Conservation (phyloP, 2,113 vertebrate genomes). For the Oxyura jamaicensis region DNA sequence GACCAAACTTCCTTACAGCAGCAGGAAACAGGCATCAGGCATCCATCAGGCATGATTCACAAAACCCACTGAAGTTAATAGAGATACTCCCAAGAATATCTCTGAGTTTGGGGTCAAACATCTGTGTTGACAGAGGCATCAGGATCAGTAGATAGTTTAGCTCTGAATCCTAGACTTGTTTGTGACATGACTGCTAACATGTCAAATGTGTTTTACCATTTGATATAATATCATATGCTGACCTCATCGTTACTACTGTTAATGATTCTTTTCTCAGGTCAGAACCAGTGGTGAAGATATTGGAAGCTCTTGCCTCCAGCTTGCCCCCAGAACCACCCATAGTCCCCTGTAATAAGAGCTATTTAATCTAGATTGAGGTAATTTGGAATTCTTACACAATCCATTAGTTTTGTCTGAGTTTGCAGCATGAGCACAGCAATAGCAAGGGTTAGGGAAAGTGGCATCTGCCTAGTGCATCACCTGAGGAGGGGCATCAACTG, state of each 20-base stretch:
- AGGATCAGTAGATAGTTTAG: neutral
- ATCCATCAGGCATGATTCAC: neutral
- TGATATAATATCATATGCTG: neutral
- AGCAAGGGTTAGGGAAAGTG: neutral
- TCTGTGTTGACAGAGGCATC: neutral
- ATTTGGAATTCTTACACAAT: neutral
- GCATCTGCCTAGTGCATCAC: neutral
- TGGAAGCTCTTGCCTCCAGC: neutral
- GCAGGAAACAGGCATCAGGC: accelerated
- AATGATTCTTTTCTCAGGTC: neutral
- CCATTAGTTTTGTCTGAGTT: neutral
- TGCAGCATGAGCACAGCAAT: neutral
- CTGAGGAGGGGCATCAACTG: neutral
- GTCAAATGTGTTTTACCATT: neutral
- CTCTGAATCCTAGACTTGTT: neutral
- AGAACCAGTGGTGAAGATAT: neutral
- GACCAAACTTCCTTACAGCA: neutral
- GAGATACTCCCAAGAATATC: neutral
- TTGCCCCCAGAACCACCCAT: accelerated
- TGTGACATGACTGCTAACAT: neutral
- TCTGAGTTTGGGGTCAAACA: accelerated
- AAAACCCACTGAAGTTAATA: neutral
- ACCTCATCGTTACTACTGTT: neutral
- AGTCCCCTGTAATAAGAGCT: accelerated
- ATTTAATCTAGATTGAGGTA: neutral